Evolutionary conservation across 2,113 vertebrate genomes (phyloP).

Genomic region (Syrmaticus mikado): DNA sequence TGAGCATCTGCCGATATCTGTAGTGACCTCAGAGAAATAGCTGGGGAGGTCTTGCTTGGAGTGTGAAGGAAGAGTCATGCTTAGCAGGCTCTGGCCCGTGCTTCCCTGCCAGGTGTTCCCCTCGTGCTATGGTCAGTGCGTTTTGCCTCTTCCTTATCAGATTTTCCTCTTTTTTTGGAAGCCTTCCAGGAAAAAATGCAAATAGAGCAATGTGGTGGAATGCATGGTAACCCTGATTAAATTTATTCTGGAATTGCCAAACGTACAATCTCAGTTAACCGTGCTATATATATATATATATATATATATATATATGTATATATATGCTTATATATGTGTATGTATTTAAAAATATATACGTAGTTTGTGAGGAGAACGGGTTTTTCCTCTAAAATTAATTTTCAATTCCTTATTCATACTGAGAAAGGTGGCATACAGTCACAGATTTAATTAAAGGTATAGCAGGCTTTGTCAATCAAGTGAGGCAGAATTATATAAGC

Average conservation of each 20-base stretch:
- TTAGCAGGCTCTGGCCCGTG: background rate
- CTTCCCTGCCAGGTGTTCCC: background rate
- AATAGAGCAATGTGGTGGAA: slow-evolving; percentile 35
- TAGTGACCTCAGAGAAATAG: background rate
- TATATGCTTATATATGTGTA: too few species aligned
- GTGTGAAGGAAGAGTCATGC: background rate
- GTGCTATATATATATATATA: background rate
- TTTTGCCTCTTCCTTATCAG: background rate
- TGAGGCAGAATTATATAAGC: slow-evolving; percentile 40
- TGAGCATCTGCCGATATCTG: fast-evolving
- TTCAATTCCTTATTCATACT: slow-evolving; percentile 28
- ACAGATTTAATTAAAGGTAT: slow-evolving; percentile 66
- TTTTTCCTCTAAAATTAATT: slow-evolving; percentile 29
- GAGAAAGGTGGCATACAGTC: background rate
- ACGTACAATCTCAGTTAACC: slow-evolving; percentile 23
- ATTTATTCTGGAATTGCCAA: slow-evolving; percentile 59
- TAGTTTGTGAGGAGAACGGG: background rate
- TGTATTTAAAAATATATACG: background rate
- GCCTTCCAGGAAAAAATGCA: slow-evolving; percentile 57
- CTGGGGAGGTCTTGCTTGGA: background rate
- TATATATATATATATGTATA: background rate
- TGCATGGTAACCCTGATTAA: background rate
- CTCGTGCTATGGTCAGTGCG: background rate
- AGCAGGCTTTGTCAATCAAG: slow-evolving; percentile 65
- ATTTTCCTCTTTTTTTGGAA: slow-evolving; percentile 38